Percentiles rank a stretch among this genome's conserved stretches.
phyloP scores from a whole-genome alignment of 2,888 invertebrate genomes.

The Melanostoma scalare region DNA sequence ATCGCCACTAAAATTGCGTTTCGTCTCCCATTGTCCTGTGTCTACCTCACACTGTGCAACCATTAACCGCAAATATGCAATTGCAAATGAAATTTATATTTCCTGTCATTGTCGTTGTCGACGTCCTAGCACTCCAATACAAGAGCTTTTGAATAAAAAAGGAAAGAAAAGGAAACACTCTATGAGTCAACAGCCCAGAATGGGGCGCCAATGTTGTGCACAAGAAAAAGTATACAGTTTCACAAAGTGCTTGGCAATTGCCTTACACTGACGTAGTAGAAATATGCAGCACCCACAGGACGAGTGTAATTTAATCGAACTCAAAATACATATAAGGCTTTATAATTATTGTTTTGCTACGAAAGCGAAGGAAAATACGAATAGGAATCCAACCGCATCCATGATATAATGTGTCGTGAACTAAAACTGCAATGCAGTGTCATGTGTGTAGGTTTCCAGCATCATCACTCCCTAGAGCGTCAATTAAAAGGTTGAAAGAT shows the following conservation, averaged over 20 bases:
- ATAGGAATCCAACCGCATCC: constrained; percentile 34
- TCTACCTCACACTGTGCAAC: constrained; percentile 17
- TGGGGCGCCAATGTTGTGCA: constrained; percentile 45
- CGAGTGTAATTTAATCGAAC: constrained; percentile 55
- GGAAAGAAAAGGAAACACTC: constrained; percentile 34
- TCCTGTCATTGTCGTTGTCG: constrained; percentile 62
- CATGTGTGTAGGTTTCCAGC: constrained; percentile 3
- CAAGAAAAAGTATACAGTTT: constrained; percentile 52
- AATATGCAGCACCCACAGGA: constrained; percentile 34
- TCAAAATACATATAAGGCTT: constrained; percentile 30
- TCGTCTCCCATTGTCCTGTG: constrained; percentile 26
- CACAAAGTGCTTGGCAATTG: constrained; percentile 46
- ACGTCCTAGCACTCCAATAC: constrained; percentile 18
- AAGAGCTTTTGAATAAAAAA: constrained; percentile 25
- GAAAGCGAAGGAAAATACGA: constrained; percentile 46
- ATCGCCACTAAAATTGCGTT: constrained; percentile 14
- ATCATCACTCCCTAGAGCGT: constrained; percentile 50
- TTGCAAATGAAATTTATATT: constrained; percentile 70
- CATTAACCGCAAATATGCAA: constrained; percentile 60
- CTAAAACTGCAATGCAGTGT: constrained; percentile 33
- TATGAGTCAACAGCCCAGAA: constrained; percentile 54
- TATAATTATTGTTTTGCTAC: constrained; percentile 43
- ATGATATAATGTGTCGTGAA: constrained; percentile 26
- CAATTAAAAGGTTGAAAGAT: constrained; percentile 68
- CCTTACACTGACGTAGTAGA: constrained; percentile 25